Evolutionary conservation across 64 coral and sea anemone species (phyloP).

Genomic region (Orbicella faveolata): DNA sequence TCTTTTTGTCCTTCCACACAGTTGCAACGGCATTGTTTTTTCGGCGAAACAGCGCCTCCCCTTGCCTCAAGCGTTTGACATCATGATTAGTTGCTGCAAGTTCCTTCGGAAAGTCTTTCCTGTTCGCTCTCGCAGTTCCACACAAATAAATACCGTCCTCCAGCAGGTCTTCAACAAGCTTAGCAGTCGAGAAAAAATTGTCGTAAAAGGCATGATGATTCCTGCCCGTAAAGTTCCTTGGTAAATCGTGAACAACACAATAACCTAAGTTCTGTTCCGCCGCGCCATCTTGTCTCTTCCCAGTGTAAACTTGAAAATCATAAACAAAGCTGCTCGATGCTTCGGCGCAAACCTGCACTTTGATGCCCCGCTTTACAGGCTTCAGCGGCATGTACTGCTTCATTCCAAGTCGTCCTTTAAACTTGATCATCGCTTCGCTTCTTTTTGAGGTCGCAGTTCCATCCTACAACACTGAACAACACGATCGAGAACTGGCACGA

Average conservation of each 20-base stretch:
- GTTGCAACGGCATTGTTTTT: constrained; percentile 26
- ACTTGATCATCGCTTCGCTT: constrained; percentile 31
- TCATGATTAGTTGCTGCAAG: neutral
- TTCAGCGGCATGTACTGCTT: constrained; percentile 54
- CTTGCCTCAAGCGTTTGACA: constrained; percentile 34
- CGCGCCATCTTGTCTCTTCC: no score
- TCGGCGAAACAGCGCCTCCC: constrained; percentile 22
- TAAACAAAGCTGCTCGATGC: constrained; percentile 45
- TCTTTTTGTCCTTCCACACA: constrained; percentile 43
- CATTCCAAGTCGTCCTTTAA: constrained; percentile 18
- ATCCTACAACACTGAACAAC: neutral
- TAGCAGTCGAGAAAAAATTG: constrained; percentile 45
- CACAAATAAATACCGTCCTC: constrained; percentile 37
- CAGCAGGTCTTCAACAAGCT: constrained; percentile 53
- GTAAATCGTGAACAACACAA: constrained; percentile 27
- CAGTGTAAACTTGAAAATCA: constrained; percentile 52
- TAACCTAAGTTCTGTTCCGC: constrained; percentile 53
- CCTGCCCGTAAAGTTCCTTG: neutral
- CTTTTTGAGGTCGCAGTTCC: neutral
- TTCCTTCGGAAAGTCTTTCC: constrained; percentile 11
- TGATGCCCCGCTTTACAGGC: constrained; percentile 54
- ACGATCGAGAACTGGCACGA: neutral
- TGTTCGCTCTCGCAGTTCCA: constrained; percentile 46
- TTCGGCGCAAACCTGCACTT: constrained; percentile 49
- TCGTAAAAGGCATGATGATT: constrained; percentile 37